phyloP scores from a whole-genome alignment of 1,140 invertebrate genomes.

The Wasmannia auropunctata region DNA sequence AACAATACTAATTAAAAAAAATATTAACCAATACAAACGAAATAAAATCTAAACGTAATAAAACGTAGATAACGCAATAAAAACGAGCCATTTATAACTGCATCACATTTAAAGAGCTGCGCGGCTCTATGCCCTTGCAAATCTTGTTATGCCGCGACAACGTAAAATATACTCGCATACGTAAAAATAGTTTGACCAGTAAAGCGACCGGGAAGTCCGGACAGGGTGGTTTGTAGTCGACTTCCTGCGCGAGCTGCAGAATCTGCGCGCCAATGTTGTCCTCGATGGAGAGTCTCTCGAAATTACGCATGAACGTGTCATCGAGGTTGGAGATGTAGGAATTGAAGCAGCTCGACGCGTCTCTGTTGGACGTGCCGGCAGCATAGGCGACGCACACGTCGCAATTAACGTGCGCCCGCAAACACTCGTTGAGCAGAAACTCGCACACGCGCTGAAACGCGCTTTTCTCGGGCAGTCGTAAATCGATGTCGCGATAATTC shows the following conservation, averaged over 20 bases:
- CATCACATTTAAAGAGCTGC: constrained; percentile 7
- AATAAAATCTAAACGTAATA: not conserved
- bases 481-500: constrained; percentile 44
- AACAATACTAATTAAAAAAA: constrained; percentile 6
- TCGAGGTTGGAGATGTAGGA: constrained; percentile 14
- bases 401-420: constrained; percentile 12
- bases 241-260: constrained; percentile 6
- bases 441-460: constrained; percentile 43
- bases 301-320: constrained; percentile 33
- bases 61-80: not conserved
- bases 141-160: constrained; percentile 30
- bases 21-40: not conserved
- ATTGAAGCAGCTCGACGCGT: not conserved
- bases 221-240: constrained; percentile 23
- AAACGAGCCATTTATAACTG: not conserved
- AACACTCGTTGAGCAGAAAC: constrained; percentile 40
- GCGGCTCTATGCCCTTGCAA: not conserved
- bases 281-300: constrained; percentile 27
- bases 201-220: constrained; percentile 24
- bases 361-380: not conserved
- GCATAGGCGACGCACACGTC: not conserved
- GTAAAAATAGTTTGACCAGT: constrained; percentile 32
- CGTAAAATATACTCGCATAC: constrained; percentile 48
- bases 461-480: constrained; percentile 20
- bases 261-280: constrained; percentile 24